A percentile compares a stretch with the other conserved stretches of the same genome.
Evolutionary conservation across 2,113 vertebrate genomes (phyloP).

Genomic region (Megaceryle maxima): DNA sequence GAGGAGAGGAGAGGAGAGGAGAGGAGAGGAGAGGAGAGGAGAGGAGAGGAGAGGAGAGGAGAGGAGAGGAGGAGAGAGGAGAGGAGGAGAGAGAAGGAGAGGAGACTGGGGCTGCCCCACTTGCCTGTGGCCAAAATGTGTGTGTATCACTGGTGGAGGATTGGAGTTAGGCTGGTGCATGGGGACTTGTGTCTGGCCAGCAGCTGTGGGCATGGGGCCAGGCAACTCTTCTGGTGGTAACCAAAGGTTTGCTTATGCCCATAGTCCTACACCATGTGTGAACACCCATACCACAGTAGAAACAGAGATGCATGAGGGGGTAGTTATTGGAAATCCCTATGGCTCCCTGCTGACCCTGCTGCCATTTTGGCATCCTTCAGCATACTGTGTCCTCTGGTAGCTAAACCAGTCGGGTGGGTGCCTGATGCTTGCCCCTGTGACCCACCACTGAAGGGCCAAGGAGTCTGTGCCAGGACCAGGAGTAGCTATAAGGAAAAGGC

Average conservation of each 20-base stretch:
- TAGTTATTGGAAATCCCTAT: not conserved
- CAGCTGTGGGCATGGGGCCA: not conserved
- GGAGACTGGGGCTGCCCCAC: not conserved
- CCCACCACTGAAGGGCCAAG: rapidly evolving
- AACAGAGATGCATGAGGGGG: rapidly evolving
- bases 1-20: not conserved
- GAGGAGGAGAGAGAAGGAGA: too few species aligned
- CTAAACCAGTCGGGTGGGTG: not conserved
- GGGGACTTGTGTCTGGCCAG: not conserved
- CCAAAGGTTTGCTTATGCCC: not conserved
- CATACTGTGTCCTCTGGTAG: rapidly evolving
- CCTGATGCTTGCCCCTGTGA: not conserved
- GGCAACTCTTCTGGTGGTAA: not conserved
- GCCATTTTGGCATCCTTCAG: not conserved
- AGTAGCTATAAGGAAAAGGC: not conserved
- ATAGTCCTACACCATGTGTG: not conserved
- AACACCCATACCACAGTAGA: not conserved
- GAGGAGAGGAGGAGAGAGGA: not conserved
- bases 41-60: not conserved
- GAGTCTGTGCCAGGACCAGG: not conserved
- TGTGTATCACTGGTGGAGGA: not conserved
- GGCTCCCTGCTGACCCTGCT: not conserved
- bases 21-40: too few species aligned
- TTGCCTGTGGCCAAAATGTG: rapidly evolving
- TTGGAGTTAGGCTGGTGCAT: rapidly evolving